These are phyloP conservation scores for Dicaeum eximium DNA, from an alignment of 2,113 vertebrate genomes.

Conservation along the genomic window DNA sequence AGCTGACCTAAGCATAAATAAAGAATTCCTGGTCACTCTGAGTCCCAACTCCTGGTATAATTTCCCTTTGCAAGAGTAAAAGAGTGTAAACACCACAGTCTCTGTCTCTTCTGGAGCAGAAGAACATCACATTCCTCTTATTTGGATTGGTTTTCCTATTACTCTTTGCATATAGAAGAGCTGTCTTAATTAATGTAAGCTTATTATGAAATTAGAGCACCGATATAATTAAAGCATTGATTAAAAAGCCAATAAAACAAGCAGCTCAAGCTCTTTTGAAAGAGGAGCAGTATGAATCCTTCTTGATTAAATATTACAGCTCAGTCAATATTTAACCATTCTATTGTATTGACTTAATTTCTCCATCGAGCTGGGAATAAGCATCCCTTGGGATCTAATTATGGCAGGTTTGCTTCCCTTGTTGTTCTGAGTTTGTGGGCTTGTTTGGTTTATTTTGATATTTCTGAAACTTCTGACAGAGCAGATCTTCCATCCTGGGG, in stretches of 20 bases:
- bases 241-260: constrained; percentile 53
- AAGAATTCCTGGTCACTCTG: not conserved
- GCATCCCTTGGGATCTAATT: constrained; percentile 23
- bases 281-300: constrained; percentile 27
- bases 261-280: constrained; percentile 19
- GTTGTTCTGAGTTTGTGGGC: not conserved
- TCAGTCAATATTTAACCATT: constrained; percentile 56
- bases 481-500: not conserved
- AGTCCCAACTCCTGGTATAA: not conserved
- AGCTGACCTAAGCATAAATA: not conserved
- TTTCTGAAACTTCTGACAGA: not conserved
- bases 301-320: constrained; percentile 55
- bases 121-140: not conserved
- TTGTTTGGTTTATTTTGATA: not conserved
- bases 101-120: not conserved
- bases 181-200: constrained; percentile 52
- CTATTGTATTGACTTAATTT: constrained; percentile 43
- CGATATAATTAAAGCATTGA: constrained; percentile 58
- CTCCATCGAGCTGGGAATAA: not conserved
- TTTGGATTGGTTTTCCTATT: constrained; percentile 14
- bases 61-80: not conserved
- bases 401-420: not conserved
- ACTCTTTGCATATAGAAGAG: not conserved
- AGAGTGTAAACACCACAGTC: not conserved
- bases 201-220: constrained; percentile 55